These are phyloP conservation scores for Pheosia tremula DNA, from an alignment of 2,888 invertebrate genomes.

Conservation along the genomic window DNA sequence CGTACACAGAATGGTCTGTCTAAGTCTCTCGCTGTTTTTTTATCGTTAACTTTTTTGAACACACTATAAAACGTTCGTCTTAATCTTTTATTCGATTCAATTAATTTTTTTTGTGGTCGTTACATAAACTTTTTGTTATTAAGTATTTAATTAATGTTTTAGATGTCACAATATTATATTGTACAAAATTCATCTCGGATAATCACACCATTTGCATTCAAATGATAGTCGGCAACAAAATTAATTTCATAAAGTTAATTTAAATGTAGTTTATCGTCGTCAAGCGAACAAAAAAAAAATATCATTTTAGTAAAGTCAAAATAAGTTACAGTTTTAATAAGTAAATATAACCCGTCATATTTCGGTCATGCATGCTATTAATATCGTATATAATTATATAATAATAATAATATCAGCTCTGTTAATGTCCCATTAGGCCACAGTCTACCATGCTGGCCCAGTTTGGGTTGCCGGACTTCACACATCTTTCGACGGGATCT, in stretches of 20 bases:
- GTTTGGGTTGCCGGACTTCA: too few species aligned
- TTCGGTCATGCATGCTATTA: neutral
- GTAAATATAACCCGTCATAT: neutral
- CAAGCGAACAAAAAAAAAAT: too few species aligned
- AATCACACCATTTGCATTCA: too few species aligned
- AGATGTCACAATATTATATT: neutral
- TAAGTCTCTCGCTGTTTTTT: constrained; percentile 11
- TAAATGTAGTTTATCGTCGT: too few species aligned
- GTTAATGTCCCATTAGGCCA: too few species aligned
- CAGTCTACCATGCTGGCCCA: too few species aligned
- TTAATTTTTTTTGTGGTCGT: constrained; percentile 18
- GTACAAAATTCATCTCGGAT: too few species aligned
- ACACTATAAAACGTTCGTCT: constrained; percentile 25
- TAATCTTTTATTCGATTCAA: constrained; percentile 23
- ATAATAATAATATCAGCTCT: too few species aligned
- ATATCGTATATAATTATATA: too few species aligned
- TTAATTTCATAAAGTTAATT: too few species aligned
- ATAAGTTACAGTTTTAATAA: neutral
- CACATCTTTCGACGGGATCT: too few species aligned
- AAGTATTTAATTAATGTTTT: neutral
- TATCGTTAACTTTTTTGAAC: constrained; percentile 25
- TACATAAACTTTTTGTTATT: neutral
- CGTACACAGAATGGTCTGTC: neutral
- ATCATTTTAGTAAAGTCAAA: neutral
- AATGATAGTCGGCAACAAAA: too few species aligned